Evolutionary conservation across 2,888 invertebrate species (phyloP), one percentile per base, ranked within the genome.

Genomic region (Julus scandinavius): DNA sequence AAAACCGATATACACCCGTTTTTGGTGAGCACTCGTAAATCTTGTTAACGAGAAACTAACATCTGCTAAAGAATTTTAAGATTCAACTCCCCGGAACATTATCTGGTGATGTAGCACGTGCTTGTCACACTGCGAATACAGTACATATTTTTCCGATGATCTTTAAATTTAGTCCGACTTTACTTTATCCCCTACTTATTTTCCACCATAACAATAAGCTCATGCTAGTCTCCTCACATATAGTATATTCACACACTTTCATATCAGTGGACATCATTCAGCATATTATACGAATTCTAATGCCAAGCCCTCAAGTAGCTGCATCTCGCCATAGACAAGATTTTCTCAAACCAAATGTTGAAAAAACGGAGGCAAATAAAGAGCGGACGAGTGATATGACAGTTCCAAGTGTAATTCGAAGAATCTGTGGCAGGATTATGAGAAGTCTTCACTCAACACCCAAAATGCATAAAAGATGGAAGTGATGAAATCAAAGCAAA

Each of bases 41-140:
- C 86, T 86, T 86, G 86, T 49, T 49, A 86, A 86, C 86, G 86
- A 86, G 86, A 86, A 86, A 50, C 86, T 49, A 86, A 86, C 86
- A 86, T 86, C 86, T 86, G 41, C n/a, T 86, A 49, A 86, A 86
- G 50, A 49, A 86, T 49, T 86, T 49, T 86, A 63, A 63, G n/a
- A 63, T 63, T 63, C 20, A 63, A 20, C n/a, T 63, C 63, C 63
- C 20, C 9, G n/a, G 63, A 63, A 63, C 20, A 63, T 20, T n/a
- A 20, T 63, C 63, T 63, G 63, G 63, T 20, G 63, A n/a, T 63
- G 63, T 20, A 63, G 63, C 63, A 63, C 63, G 63, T 63, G 58
- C 58, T 11, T 58, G 58, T 15, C 63, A 20, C 63, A 63, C 2
- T 20, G n/a, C 3, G 9, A 63, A 63, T 63, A 63, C 20, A 63